Percentiles rank a stretch among this genome's conserved stretches.
Conservation (phyloP, 1,140 invertebrate species). For the Camponotus pennsylvanicus region DNA sequence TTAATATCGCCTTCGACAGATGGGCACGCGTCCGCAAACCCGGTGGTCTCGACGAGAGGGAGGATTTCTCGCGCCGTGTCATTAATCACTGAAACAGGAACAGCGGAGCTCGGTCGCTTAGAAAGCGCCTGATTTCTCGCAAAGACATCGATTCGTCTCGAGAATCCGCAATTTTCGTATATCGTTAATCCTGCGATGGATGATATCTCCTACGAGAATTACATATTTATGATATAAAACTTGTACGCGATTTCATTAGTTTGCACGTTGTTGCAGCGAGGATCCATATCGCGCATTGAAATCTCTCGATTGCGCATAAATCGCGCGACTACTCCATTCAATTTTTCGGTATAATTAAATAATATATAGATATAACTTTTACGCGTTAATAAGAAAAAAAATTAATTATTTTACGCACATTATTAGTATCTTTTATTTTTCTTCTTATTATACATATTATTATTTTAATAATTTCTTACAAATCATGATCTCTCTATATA, state of each 20-base stretch:
- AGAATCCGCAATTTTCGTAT: constrained; percentile 6
- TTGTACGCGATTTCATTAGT: neutral
- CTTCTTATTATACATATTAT: neutral
- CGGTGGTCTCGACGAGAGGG: constrained; percentile 62
- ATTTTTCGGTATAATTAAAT: neutral
- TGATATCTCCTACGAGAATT: neutral
- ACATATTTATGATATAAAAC: no score
- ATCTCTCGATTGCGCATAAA: neutral
- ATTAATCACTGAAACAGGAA: constrained; percentile 68
- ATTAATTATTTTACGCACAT: neutral
- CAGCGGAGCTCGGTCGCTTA: constrained; percentile 43
- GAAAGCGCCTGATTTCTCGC: constrained; percentile 56
- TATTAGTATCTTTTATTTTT: neutral
- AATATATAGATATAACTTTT: neutral
- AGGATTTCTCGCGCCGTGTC: constrained; percentile 66
- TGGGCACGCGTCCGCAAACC: constrained; percentile 57
- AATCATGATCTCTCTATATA: neutral
- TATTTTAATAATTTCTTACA: neutral
- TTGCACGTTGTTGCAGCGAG: neutral
- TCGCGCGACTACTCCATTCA: neutral
- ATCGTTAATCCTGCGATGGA: constrained; percentile 18
- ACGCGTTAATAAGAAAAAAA: neutral
- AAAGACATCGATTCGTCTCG: constrained; percentile 20
- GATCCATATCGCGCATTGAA: neutral
- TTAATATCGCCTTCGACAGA: constrained; percentile 70